Evolutionary conservation across 2,888 invertebrate genomes (phyloP), one percentile per base, ranked within the genome.

Genomic region (Lycocerus yunnanus): DNA sequence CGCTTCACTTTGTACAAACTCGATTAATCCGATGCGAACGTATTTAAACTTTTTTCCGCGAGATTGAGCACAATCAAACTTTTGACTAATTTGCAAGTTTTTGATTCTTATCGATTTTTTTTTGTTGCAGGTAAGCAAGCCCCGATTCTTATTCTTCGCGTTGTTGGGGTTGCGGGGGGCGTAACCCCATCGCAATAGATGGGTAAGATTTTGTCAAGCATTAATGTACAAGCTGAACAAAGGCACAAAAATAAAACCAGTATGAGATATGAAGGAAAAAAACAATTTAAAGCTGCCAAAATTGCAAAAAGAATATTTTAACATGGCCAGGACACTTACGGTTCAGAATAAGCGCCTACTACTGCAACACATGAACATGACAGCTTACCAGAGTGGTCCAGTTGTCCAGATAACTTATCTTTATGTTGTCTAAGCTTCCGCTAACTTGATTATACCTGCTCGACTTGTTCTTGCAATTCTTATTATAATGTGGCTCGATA

Each of bases 301-400:
- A 78, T 72, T 67, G 76, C 76, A 75, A 78, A 78, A 78, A 74
- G 76, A 74, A 69, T 72, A 76, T 78, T 78, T 77, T 78, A 78
- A 78, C 78, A 76, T 78, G 78, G 75, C 66, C 78, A 76, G 76
- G 78, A 78, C 78, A 78, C 78, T 78, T 75, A 75, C 78, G 71
- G 78, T 74, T 76, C 76, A 66, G 74, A 76, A 78, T 78, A 78
- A 78, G 78, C 75, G 78, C 76, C 78, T 78, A 78, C 78, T 78
- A 76, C 78, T 72, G 79, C 76, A 77, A 80, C 80, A 81, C 77
- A 75, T 75, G 78, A 80, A 81, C 80, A 81, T 80, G 80, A 81
- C 80, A 81, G 80, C 78, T 80, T 81, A 81, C 80, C 80, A 80
- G 80, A 80, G 79, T 80, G 76, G 78, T 79, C 72, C 78, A 80